These are phyloP conservation scores for Lathamus discolor DNA, from an alignment of 2,113 vertebrate genomes.

Conservation along the genomic window DNA sequence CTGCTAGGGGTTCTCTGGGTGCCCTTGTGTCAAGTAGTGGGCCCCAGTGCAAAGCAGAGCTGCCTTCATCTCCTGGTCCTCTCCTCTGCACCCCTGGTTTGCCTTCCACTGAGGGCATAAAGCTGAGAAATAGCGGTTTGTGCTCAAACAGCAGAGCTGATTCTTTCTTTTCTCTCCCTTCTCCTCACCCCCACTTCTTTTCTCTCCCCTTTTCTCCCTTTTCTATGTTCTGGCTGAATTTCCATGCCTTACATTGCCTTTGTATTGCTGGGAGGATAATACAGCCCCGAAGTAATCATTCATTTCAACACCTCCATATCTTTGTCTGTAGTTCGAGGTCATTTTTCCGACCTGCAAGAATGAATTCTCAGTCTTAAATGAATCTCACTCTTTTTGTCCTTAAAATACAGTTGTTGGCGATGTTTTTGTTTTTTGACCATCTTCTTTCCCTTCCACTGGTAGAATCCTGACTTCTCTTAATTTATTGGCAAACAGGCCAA, in stretches of 20 bases:
- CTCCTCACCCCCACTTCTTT: neutral
- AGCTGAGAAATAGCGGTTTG: neutral
- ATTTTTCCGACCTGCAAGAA: neutral
- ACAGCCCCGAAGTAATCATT: slow-evolving; percentile 9
- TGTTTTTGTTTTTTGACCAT: neutral
- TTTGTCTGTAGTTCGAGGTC: neutral
- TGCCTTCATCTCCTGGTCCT: neutral
- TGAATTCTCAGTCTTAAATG: neutral
- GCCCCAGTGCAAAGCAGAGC: neutral
- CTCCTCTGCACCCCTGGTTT: neutral
- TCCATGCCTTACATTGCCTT: neutral
- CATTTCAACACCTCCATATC: slow-evolving; percentile 23
- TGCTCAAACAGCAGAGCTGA: neutral
- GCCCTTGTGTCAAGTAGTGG: neutral
- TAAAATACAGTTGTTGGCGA: neutral
- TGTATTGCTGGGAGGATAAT: neutral
- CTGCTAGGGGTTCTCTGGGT: neutral
- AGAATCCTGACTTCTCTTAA: neutral
- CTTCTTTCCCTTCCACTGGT: neutral
- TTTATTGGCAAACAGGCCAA: neutral
- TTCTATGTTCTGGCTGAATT: neutral
- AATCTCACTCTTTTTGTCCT: neutral
- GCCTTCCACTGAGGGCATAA: neutral
- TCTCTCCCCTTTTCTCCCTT: neutral
- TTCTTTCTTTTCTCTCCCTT: neutral